phyloP scores from a whole-genome alignment of 2,797 vertebrate species.

The Coregonus suidteri region DNA sequence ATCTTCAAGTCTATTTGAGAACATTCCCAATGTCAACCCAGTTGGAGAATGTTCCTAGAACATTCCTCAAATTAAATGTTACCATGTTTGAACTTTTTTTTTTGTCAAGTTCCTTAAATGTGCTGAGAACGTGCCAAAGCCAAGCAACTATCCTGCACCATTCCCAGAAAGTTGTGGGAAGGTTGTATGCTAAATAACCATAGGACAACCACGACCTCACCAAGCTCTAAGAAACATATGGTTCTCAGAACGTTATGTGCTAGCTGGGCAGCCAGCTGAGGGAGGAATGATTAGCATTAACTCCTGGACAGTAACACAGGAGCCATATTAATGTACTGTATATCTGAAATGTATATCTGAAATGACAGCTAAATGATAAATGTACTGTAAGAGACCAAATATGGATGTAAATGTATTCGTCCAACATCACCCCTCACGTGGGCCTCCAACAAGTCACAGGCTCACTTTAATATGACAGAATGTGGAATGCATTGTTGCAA shows the following conservation, averaged over 20 bases:
- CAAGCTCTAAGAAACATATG: no score
- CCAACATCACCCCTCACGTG: neutral
- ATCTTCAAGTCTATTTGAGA: no score
- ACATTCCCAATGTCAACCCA: no score
- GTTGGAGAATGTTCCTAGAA: no score
- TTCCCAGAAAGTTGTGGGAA: no score
- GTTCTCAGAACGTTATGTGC: neutral
- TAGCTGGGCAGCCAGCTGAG: neutral
- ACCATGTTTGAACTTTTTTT: no score
- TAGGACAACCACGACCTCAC: no score
- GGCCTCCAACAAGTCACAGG: neutral
- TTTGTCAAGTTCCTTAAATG: no score
- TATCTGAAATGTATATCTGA: neutral
- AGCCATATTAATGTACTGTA: neutral
- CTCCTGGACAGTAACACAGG: neutral
- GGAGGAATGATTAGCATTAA: neutral
- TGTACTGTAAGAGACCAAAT: neutral
- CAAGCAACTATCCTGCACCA: no score
- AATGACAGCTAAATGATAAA: neutral
- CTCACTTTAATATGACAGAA: neutral
- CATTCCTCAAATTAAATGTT: no score
- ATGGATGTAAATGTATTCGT: neutral
- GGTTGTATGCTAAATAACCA: no score
- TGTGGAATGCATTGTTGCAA: neutral
- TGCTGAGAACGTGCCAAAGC: no score